Percentiles rank a stretch among this genome's conserved stretches.
Conservation (phyloP, 2,113 vertebrate genomes). For the Mionectes macconnelli region DNA sequence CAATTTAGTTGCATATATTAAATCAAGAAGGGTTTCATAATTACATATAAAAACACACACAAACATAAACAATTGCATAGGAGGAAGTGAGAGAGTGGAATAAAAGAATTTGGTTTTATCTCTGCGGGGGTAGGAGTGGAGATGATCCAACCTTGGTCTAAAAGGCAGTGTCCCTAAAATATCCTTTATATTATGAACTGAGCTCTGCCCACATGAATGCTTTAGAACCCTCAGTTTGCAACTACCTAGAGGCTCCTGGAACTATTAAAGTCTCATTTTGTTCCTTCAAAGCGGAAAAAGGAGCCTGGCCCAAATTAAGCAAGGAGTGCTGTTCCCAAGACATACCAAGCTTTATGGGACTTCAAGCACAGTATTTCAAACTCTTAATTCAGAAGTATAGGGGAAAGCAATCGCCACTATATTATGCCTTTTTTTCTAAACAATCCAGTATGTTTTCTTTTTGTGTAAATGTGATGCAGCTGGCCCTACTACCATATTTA, state of each 20-base stretch:
- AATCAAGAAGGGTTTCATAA: background rate
- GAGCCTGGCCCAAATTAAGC: constrained; percentile 77
- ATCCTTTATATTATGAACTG: background rate
- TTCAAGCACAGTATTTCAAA: constrained; percentile 75
- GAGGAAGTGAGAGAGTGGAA: background rate
- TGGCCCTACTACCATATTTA: constrained; percentile 69
- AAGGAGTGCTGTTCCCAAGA: constrained; percentile 68
- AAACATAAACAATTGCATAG: background rate
- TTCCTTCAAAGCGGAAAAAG: constrained; percentile 75
- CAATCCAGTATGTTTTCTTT: constrained; percentile 73
- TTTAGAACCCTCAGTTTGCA: constrained; percentile 21
- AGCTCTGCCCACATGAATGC: background rate
- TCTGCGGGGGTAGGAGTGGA: background rate
- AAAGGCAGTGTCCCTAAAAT: background rate
- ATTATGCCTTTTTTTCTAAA: constrained; percentile 74
- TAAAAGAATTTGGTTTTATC: background rate
- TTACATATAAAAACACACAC: background rate
- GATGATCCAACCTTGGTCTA: background rate
- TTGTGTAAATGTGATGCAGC: constrained; percentile 74
- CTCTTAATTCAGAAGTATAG: constrained; percentile 72
- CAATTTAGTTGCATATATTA: background rate
- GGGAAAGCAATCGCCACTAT: constrained; percentile 62
- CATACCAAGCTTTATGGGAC: constrained; percentile 78
- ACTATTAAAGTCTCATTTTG: constrained; percentile 64
- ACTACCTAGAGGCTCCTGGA: constrained; percentile 60